Conservation (phyloP, 2,797 vertebrate species). For the Valencia hispanica region DNA sequence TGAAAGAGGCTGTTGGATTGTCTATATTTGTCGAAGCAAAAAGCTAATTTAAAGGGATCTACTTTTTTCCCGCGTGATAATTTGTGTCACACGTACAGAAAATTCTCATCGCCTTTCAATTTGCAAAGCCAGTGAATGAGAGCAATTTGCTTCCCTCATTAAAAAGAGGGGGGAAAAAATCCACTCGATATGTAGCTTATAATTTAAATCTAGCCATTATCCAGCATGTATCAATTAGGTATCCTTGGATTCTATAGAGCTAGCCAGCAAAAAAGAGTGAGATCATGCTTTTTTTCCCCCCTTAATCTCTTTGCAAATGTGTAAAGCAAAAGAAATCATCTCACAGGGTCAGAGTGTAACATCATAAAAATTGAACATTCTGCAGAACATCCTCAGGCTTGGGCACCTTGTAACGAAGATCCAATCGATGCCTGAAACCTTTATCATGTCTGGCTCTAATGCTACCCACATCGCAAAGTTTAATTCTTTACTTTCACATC, state of each 20-base stretch:
- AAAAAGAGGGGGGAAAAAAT: constrained; percentile 76
- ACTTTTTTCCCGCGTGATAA: background rate
- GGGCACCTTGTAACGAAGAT: constrained; percentile 58
- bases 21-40: background rate
- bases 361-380: constrained; percentile 58
- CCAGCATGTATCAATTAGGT: constrained; percentile 68
- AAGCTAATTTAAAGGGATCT: background rate
- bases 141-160: constrained; percentile 69
- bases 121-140: constrained; percentile 68
- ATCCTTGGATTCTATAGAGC: constrained; percentile 42
- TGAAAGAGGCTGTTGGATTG: background rate
- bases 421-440: constrained; percentile 72
- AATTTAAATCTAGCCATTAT: constrained; percentile 72
- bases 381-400: constrained; percentile 57
- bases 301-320: constrained; percentile 44
- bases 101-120: background rate
- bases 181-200: constrained; percentile 75
- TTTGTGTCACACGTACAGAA: background rate
- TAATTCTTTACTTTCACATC: constrained; percentile 77
- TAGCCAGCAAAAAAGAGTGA: constrained; percentile 8
- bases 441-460: constrained; percentile 76
- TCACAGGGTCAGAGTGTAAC: constrained; percentile 52
- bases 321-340: constrained; percentile 64
- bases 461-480: constrained; percentile 66
- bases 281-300: constrained; percentile 21